phyloP scores from a whole-genome alignment of 2,797 vertebrate species.

The Mionectes olivaceus region DNA sequence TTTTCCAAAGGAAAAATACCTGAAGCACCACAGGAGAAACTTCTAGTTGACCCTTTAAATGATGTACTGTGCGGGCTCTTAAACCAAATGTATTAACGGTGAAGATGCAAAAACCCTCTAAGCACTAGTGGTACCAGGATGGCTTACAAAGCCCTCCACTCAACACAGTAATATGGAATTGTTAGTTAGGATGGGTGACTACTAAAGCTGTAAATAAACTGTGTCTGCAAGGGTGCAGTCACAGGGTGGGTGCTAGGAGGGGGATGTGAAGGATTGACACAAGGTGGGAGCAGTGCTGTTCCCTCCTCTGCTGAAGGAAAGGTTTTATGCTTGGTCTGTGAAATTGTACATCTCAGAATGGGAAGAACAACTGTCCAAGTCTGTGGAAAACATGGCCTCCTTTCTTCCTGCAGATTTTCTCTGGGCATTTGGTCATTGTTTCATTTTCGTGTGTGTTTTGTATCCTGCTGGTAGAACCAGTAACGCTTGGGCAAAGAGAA shows the following conservation, averaged over 20 bases:
- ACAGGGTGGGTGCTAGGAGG: neutral
- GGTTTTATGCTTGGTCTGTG: neutral
- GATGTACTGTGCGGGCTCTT: neutral
- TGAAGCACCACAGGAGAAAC: neutral
- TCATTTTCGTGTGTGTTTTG: neutral
- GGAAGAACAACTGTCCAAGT: neutral
- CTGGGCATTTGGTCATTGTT: neutral
- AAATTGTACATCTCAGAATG: neutral
- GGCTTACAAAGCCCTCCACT: neutral
- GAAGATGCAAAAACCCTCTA: neutral
- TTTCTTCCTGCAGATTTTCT: neutral
- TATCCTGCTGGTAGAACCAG: neutral
- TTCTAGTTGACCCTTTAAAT: neutral
- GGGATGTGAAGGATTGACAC: rapidly evolving
- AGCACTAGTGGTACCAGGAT: neutral
- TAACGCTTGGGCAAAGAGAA: neutral
- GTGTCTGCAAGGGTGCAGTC: neutral
- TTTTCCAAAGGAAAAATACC: neutral
- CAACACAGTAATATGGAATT: neutral
- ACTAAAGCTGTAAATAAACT: neutral
- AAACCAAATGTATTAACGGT: neutral
- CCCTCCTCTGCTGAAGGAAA: neutral
- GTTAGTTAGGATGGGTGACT: neutral
- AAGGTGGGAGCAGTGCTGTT: neutral
- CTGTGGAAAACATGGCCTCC: rapidly evolving